Evolutionary conservation across 2,113 vertebrate species (phyloP).

Genomic region (Epinephelus moara): DNA sequence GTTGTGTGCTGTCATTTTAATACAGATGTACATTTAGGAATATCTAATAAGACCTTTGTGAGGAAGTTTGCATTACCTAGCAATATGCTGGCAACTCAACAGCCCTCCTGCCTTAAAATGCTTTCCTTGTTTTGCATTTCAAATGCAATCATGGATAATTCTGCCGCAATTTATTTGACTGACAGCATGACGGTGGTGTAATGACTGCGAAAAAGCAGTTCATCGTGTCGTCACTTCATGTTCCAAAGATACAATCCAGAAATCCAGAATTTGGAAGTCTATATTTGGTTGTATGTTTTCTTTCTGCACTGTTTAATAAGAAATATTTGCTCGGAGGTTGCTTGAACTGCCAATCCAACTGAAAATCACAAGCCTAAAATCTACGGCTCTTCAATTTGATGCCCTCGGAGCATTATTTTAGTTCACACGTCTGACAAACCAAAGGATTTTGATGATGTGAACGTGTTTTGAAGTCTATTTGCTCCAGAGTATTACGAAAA

Average conservation of each 20-base stretch:
- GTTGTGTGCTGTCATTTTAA: conserved; percentile 50
- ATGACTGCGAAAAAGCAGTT: conserved; percentile 63
- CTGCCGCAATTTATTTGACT: conserved; percentile 75
- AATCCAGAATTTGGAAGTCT: conserved; percentile 13
- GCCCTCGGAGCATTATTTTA: neutral
- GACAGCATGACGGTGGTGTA: conserved; percentile 70
- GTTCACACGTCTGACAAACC: neutral
- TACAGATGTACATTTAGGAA: conserved; percentile 68
- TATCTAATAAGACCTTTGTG: conserved; percentile 67
- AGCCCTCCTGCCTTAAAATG: conserved; percentile 49
- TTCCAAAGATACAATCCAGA: conserved; percentile 39
- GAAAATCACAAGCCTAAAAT: neutral
- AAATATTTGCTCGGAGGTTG: conserved; percentile 5
- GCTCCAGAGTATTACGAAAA: neutral
- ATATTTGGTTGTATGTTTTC: neutral
- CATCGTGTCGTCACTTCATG: conserved; percentile 57
- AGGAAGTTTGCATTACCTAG: conserved; percentile 50
- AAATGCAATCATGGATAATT: conserved; percentile 83
- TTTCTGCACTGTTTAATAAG: neutral
- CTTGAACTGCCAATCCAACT: conserved; percentile 10
- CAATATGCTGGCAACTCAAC: conserved; percentile 53
- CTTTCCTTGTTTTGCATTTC: conserved; percentile 79
- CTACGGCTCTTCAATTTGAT: neutral
- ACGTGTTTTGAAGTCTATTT: neutral
- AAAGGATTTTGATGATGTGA: neutral